These are phyloP conservation scores for Reticulitermes speratus DNA, from an alignment of 1,140 invertebrate genomes.

Conservation along the genomic window DNA sequence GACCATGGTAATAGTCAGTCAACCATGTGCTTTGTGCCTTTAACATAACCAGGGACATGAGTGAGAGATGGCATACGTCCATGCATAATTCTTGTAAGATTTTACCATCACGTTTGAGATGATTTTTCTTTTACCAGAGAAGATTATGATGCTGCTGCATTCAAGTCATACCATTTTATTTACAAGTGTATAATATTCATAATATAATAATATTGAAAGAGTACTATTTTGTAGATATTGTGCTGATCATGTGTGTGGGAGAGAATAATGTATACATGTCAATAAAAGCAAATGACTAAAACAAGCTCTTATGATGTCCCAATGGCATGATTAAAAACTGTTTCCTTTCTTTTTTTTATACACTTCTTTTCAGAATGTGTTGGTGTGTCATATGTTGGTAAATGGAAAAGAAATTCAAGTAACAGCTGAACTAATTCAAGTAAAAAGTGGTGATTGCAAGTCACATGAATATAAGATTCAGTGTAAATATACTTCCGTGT, in stretches of 20 bases:
- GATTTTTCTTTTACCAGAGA: not conserved
- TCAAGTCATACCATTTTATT: not conserved
- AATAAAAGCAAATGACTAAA: not conserved
- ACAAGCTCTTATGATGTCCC: not conserved
- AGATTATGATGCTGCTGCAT: not conserved
- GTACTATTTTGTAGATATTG: conserved; percentile 14
- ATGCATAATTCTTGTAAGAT: not conserved
- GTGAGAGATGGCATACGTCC: conserved; percentile 3
- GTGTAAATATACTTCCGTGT: too few species aligned
- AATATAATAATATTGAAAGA: conserved; percentile 19
- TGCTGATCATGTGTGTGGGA: conserved; percentile 21
- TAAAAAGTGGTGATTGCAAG: too few species aligned
- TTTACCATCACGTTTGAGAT: not conserved
- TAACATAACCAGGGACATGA: conserved; percentile 24
- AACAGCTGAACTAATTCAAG: too few species aligned
- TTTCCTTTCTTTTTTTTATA: too few species aligned
- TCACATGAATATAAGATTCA: too few species aligned
- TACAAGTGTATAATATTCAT: conserved; percentile 25
- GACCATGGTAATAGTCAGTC: too few species aligned
- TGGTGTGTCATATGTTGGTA: too few species aligned
- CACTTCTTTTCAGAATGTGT: too few species aligned
- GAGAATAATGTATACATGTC: conserved; percentile 20
- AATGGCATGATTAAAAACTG: not conserved
- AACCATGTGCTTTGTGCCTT: conserved; percentile 25
- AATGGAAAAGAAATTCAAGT: too few species aligned